Conservation (phyloP, 2,797 vertebrate genomes). For the Microctenopoma steveboyesi region DNA sequence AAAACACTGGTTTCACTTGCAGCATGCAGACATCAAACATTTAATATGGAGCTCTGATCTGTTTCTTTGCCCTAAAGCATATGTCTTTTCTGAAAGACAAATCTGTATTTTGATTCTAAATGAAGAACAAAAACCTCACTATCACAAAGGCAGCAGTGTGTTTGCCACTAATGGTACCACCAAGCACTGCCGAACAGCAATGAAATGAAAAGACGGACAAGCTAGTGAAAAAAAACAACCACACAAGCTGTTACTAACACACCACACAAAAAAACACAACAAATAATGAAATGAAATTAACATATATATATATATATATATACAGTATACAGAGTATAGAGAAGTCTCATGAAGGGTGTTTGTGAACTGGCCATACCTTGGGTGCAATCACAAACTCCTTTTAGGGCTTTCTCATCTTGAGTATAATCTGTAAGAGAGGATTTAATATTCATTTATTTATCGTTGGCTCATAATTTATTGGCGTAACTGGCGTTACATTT, state of each 20-base stretch:
- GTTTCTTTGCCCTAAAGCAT: constrained; percentile 37
- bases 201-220: constrained; percentile 14
- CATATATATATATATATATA: too few species aligned
- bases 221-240: constrained; percentile 31
- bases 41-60: constrained; percentile 51
- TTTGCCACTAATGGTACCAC: constrained; percentile 42
- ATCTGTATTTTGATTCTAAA: constrained; percentile 55
- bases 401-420: constrained; percentile 94
- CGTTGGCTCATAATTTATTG: constrained; percentile 3
- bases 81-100: constrained; percentile 42
- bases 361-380: constrained; percentile 82
- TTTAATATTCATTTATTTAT: not conserved
- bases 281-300: too few species aligned
- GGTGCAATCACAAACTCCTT: constrained; percentile 92
- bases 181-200: constrained; percentile 21
- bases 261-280: constrained; percentile 2
- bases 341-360: not conserved
- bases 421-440: constrained; percentile 89
- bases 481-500: not conserved
- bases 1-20: constrained; percentile 26
- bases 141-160: constrained; percentile 63
- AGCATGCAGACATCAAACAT: constrained; percentile 54
- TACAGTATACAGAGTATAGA: not conserved
- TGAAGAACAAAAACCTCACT: constrained; percentile 43
- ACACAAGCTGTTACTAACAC: not conserved